Conservation (phyloP, 2,113 vertebrate genomes). For the Ascaphus truei region DNA sequence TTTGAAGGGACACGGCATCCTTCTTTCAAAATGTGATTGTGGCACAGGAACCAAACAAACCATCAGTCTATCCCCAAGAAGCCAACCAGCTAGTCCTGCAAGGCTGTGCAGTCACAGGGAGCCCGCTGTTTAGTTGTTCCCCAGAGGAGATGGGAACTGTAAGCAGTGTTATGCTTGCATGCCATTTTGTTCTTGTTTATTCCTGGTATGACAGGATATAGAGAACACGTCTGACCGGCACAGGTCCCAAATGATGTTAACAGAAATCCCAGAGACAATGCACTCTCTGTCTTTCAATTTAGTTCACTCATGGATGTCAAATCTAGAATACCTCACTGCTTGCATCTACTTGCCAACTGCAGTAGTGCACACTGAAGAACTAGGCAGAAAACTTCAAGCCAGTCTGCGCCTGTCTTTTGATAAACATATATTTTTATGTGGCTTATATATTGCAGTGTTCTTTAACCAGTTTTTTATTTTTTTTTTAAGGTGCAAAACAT, state of each 20-base stretch:
- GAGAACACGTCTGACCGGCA: background rate
- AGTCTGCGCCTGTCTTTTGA: background rate
- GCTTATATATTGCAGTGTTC: too few relatives aligned
- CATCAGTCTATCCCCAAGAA: background rate
- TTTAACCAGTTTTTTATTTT: too few relatives aligned
- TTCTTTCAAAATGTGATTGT: background rate
- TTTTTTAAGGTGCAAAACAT: too few relatives aligned
- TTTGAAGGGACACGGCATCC: too few relatives aligned
- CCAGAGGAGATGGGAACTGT: background rate
- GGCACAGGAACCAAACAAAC: background rate
- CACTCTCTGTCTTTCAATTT: background rate
- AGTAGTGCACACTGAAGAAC: background rate
- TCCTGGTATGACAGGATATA: slow-evolving; percentile 15
- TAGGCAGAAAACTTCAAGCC: background rate
- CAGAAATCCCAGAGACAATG: slow-evolving; percentile 14
- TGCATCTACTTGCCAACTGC: background rate
- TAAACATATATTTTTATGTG: too few relatives aligned
- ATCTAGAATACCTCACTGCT: background rate
- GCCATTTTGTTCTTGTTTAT: slow-evolving; percentile 9
- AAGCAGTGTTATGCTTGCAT: slow-evolving; percentile 11
- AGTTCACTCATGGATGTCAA: background rate
- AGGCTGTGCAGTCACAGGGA: background rate
- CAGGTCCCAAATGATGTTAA: slow-evolving; percentile 13
- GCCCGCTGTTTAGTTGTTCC: slow-evolving; percentile 9
- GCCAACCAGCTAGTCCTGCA: background rate